phyloP scores from a whole-genome alignment of 1,140 invertebrate genomes.

The Venustaconcha ellipsiformis region DNA sequence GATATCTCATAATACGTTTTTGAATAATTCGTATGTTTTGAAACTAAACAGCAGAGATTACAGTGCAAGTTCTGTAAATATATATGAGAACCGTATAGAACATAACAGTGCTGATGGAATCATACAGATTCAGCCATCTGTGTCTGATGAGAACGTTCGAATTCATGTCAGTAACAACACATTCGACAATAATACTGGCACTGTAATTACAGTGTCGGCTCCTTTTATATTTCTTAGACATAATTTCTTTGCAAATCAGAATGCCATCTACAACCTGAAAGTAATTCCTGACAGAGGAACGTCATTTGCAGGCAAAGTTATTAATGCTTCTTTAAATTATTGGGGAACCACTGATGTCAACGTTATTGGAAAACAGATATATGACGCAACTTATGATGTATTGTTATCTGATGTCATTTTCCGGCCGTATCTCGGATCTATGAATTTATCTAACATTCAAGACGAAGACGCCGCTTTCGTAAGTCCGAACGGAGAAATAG shows the following conservation, averaged over 20 bases:
- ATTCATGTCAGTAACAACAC: neutral
- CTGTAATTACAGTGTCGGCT: neutral
- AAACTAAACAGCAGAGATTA: too few species aligned
- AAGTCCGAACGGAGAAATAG: neutral
- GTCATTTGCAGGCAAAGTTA: neutral
- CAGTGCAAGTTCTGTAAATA: too few species aligned
- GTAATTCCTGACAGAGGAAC: neutral
- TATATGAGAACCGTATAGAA: too few species aligned
- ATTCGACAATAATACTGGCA: slow-evolving; percentile 2
- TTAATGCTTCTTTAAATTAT: slow-evolving; percentile 19
- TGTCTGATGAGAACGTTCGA: too few species aligned
- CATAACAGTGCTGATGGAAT: too few species aligned
- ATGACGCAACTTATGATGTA: slow-evolving; percentile 3
- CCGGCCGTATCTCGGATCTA: slow-evolving; percentile 13
- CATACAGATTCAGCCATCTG: too few species aligned
- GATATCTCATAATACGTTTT: too few species aligned
- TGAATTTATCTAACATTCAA: slow-evolving; percentile 8
- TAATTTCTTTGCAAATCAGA: slow-evolving; percentile 15
- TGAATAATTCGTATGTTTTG: too few species aligned
- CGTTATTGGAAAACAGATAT: slow-evolving; percentile 2
- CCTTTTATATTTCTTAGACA: neutral
- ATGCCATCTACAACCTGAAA: slow-evolving; percentile 3
- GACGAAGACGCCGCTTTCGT: slow-evolving; percentile 3
- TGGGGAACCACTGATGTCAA: slow-evolving; percentile 12
- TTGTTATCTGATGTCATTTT: neutral